A percentile compares a stretch with the other conserved stretches of the same genome.
These are phyloP conservation scores for Girardia tigrina DNA, from an alignment of 2,888 invertebrate genomes.

Conservation along the genomic window DNA sequence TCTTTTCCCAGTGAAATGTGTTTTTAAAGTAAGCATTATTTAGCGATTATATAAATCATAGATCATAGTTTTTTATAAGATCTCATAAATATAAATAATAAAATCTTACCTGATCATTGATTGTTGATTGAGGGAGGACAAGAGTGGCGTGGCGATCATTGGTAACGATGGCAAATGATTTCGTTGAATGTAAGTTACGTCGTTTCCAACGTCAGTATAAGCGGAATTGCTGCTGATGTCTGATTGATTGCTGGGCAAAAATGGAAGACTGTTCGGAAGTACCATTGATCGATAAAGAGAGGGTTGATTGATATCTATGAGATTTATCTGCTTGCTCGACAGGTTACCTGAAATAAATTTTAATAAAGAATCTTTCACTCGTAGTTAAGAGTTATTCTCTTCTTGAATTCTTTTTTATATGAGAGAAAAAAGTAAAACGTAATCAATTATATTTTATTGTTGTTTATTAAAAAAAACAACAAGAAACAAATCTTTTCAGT, in stretches of 20 bases:
- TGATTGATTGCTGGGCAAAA: slow-evolving; percentile 5
- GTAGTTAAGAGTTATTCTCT: background rate
- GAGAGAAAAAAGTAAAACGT: background rate
- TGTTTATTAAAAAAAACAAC: too few relatives aligned
- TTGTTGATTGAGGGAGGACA: background rate
- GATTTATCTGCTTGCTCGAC: slow-evolving; percentile 15
- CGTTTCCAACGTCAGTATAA: background rate
- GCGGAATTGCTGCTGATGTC: slow-evolving; percentile 15
- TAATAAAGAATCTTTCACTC: background rate
- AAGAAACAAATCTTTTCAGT: background rate
- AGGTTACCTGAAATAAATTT: background rate
- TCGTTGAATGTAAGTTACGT: slow-evolving; percentile 1
- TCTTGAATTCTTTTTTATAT: background rate
- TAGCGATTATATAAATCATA: too few relatives aligned
- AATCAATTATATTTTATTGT: too few relatives aligned
- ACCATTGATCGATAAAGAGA: slow-evolving; percentile 11
- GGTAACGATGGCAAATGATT: slow-evolving; percentile 16
- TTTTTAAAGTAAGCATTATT: too few relatives aligned
- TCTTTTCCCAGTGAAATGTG: too few relatives aligned
- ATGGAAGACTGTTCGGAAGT: slow-evolving; percentile 18
- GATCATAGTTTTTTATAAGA: background rate
- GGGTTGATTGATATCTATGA: slow-evolving; percentile 9
- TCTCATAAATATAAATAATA: background rate
- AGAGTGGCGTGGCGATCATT: background rate
- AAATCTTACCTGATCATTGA: background rate